Evolutionary conservation across 1,140 invertebrate species (phyloP).

Genomic region (Homalodisca vitripennis): DNA sequence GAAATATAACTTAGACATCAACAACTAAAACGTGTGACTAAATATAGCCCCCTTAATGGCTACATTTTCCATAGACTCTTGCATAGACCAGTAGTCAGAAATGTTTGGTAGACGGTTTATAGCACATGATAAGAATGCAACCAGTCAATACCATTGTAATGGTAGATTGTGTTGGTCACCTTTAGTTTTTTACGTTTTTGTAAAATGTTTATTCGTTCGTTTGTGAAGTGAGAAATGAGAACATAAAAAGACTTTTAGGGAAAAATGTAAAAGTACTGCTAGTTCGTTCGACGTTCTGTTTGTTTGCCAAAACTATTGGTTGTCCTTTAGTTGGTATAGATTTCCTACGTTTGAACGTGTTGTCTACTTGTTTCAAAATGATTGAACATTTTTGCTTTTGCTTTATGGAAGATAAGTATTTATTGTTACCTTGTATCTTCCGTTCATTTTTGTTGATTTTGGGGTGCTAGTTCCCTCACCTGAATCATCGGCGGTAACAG

Average conservation of each 20-base stretch:
- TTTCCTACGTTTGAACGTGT: slow-evolving; percentile 19
- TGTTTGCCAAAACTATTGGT: slow-evolving; percentile 10
- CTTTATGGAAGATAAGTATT: background rate
- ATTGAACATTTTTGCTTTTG: background rate
- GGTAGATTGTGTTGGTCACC: background rate
- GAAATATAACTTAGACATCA: slow-evolving; percentile 43
- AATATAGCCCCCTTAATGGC: slow-evolving; percentile 40
- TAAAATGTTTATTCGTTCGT: slow-evolving; percentile 10
- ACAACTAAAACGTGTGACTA: slow-evolving; percentile 37
- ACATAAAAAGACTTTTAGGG: slow-evolving; percentile 32
- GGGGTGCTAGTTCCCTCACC: slow-evolving; percentile 2
- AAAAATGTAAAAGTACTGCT: slow-evolving; percentile 18
- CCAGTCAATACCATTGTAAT: slow-evolving; percentile 32
- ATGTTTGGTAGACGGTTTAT: slow-evolving; percentile 32
- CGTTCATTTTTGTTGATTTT: background rate
- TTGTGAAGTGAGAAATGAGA: slow-evolving; percentile 24
- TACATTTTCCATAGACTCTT: slow-evolving; percentile 41
- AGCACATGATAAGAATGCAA: slow-evolving; percentile 33
- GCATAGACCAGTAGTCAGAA: slow-evolving; percentile 38
- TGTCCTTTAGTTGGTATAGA: slow-evolving; percentile 6
- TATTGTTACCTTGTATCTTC: slow-evolving; percentile 18
- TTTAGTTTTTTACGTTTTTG: slow-evolving; percentile 9
- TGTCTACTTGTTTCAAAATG: slow-evolving; percentile 10
- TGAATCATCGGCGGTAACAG: background rate
- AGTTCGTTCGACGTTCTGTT: slow-evolving; percentile 15